Conservation (phyloP, 2,113 vertebrate species). For the Empidonax traillii region DNA sequence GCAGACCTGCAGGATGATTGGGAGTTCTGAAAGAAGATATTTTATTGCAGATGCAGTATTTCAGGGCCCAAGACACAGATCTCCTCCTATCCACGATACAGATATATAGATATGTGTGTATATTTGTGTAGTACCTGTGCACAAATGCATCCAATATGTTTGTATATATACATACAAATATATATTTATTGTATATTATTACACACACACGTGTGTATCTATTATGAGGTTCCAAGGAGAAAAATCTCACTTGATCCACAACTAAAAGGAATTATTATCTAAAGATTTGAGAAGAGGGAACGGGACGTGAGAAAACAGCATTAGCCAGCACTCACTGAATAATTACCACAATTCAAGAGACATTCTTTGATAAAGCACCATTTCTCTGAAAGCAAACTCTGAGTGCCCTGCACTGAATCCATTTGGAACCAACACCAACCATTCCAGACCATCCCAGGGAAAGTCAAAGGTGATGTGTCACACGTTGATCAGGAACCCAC, state of each 20-base stretch:
- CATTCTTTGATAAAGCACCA: neutral
- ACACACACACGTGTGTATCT: accelerated
- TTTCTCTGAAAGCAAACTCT: neutral
- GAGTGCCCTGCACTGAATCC: neutral
- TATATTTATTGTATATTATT: neutral
- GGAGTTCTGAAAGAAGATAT: neutral
- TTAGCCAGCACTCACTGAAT: neutral
- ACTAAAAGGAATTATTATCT: neutral
- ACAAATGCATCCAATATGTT: neutral
- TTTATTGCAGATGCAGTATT: neutral
- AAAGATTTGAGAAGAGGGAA: neutral
- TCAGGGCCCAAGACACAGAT: neutral
- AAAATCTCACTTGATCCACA: neutral
- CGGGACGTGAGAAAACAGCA: neutral
- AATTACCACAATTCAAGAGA: neutral
- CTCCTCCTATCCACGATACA: neutral
- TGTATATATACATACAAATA: neutral
- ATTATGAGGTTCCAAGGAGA: neutral
- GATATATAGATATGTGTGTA: neutral
- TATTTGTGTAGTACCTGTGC: neutral
- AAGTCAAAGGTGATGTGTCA: neutral
- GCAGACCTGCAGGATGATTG: neutral
- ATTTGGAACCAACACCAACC: neutral
- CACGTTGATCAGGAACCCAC: neutral
- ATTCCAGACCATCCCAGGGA: neutral